Evolutionary conservation across 2,797 vertebrate species (phyloP), one percentile per base, ranked within the genome.

Genomic region (Ctenochaetus hawaiiensis): DNA sequence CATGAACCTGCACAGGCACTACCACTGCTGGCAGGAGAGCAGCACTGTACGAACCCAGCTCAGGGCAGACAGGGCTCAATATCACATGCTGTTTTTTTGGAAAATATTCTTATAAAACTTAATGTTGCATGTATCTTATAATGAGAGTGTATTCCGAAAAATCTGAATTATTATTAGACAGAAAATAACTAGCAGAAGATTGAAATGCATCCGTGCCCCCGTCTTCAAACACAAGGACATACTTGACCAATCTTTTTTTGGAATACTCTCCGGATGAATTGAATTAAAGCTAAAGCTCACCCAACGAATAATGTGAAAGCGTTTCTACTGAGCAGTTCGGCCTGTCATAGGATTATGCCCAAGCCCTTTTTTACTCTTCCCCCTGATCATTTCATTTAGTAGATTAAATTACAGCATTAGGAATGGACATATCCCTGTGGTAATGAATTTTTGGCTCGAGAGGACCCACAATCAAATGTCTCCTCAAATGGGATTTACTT

Each of bases 341-440:
- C 75, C 63, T 75, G 53, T 79, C 68, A 79, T 30, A 66, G 68
- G 71, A 85, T 85, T 80, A 87, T 72, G 18, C 78, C 14, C 45
- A 12, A 22, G 11, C 37, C 5, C 47, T 75, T 72, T 78, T 74
- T 59, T 78, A 34, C 64, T 81, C 61, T 56, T 72, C 44, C 30
- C 69, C 61, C 48, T 66, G 56, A 86, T 86, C 60, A 67, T 80
- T 73, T 84, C 67, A 85, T 49, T 85, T 74, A 70, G 56, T 77
- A 80, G 41, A 86, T 88, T 84, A 60, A 83, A 83, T 78, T 80
- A 72, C 5, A 62, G 56, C 44, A 54, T 72, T 77, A 76, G 68
- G 47, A 84, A 76, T 75, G 26, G 48, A 61, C 48, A 83, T 60
- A 64, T 62, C 65, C 30, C 44, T 72, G n/a, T 14, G 13, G 43